Percentiles rank a stretch among this genome's conserved stretches.
Conservation (phyloP, 1,140 invertebrate genomes). For the Physella acuta region DNA sequence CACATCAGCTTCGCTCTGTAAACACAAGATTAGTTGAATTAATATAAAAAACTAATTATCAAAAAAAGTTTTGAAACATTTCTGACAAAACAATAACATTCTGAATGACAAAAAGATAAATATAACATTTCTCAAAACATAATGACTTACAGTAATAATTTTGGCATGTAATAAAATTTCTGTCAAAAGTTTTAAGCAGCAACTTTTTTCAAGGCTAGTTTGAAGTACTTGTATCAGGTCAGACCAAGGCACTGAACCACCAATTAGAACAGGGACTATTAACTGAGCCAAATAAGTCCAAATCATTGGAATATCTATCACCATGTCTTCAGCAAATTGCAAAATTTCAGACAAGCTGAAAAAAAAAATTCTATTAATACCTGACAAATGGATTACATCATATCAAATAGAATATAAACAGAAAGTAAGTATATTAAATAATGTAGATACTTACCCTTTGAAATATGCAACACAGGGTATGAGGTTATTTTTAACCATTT, state of each 20-base stretch:
- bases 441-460: conserved; percentile 62
- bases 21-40: too few relatives aligned
- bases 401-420: not conserved
- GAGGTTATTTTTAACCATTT: conserved; percentile 56
- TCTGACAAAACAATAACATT: not conserved
- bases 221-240: conserved; percentile 50
- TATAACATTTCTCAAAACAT: not conserved
- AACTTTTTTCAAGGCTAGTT: conserved; percentile 39
- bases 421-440: not conserved
- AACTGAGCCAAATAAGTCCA: conserved; percentile 73
- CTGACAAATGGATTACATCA: not conserved
- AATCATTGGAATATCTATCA: conserved; percentile 76
- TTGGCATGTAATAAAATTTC: conserved; percentile 45
- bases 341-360: conserved; percentile 63
- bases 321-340: conserved; percentile 67
- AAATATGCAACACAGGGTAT: conserved; percentile 55
- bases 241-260: conserved; percentile 51
- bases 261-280: conserved; percentile 57
- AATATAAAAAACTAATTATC: not conserved
- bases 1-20: conserved; percentile 18
- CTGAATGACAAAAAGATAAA: not conserved
- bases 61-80: not conserved
- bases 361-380: too few relatives aligned
- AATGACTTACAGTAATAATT: not conserved
- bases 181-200: conserved; percentile 52